These are phyloP conservation scores for Ammospiza caudacuta DNA, from an alignment of 2,113 vertebrate species.

Conservation along the genomic window DNA sequence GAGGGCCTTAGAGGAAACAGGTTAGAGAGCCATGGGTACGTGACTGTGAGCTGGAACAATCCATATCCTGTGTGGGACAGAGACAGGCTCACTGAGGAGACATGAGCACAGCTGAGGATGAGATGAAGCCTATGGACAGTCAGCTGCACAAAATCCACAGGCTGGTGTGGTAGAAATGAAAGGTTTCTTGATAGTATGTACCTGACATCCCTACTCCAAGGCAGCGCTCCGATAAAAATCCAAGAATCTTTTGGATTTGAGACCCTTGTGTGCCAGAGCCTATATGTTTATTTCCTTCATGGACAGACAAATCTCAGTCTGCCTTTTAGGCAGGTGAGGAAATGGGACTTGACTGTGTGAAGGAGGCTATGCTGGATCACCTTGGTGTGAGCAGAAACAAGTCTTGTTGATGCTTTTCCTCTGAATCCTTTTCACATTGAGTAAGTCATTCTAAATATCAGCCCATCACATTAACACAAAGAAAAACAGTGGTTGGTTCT, in stretches of 20 bases:
- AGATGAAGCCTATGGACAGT: background rate
- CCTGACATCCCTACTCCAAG: background rate
- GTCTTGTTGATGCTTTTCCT: background rate
- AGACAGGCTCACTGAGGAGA: background rate
- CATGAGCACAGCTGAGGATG: background rate
- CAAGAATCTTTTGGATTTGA: background rate
- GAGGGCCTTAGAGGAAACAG: background rate
- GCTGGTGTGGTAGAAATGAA: background rate
- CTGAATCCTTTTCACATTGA: background rate
- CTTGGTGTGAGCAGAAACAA: background rate
- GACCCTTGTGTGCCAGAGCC: background rate
- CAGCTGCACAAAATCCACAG: background rate
- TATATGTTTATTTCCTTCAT: background rate
- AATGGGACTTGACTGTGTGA: background rate
- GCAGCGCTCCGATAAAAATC: background rate
- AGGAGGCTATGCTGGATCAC: background rate
- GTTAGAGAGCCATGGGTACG: background rate
- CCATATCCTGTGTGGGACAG: background rate
- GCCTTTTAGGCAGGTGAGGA: background rate
- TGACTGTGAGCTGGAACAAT: background rate
- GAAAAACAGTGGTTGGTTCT: background rate
- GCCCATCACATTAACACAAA: background rate
- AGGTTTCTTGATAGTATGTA: background rate
- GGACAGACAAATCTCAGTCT: background rate
- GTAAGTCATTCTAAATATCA: background rate